Base-by-base conservation (phyloP, 2,888 invertebrate genomes). In the Spilarctia lutea region DNA sequence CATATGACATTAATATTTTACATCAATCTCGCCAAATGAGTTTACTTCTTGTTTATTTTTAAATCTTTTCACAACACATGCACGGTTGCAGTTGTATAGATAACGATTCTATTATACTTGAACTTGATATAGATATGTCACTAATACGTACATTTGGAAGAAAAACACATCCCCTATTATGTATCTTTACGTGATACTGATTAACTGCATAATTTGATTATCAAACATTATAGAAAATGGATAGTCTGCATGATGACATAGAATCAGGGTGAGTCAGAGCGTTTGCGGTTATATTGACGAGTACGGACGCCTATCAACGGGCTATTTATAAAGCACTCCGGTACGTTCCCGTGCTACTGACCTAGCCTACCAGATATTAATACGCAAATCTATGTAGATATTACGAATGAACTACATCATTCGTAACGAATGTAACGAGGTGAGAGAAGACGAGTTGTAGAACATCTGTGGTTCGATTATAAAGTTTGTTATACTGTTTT, bases 331-430 rank as follows among this genome's bases (percentile, higher is more conserved):
- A 86, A 81, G 74, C 70, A 80, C 83, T 82, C 80, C 78, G 81
- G 80, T 82, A 83, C 82, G 82, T 85, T 87, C 83, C 83, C 89
- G 89, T 90, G 91, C 91, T 90, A 92, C 92, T 93, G 92, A 92
- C 92, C 92, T 91, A 91, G 87, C 91, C 87, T 86, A 90, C 85
- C 86, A 86, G 83, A 86, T 84, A 83, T 87, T 85, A 85, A 85
- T 83, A 82, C 79, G 73, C 80, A 81, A 72, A 78, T 74, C 68
- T 78, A 81, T 75, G 78, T 45, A 45, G 45, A 16, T 76, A 79
- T 76, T 73, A 69, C 68, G 48, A 75, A 35, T 73, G 66, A 68
- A 71, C 66, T 66, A 56, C 68, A 65, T 73, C 52, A 68, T 52
- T 68, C 68, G 73, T 72, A 77, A 83, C 75, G 33, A 73, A 71